These are phyloP conservation scores for Eupsilia transversa DNA, from an alignment of 2,888 invertebrate genomes.

Conservation along the genomic window DNA sequence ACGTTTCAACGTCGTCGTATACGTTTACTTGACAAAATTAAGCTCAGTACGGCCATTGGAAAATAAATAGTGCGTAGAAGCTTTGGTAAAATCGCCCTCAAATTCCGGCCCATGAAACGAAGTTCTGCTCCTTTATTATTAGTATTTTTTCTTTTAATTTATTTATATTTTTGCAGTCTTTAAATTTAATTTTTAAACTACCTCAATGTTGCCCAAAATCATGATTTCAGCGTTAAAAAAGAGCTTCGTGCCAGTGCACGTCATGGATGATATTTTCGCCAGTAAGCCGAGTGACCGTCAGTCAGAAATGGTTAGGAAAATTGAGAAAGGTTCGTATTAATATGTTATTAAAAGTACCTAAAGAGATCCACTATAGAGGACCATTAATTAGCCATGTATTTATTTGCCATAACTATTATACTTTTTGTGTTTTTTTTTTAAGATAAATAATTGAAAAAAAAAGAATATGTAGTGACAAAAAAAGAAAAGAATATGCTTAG, in stretches of 20 bases:
- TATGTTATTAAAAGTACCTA: background rate
- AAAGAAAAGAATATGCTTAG: background rate
- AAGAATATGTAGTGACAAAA: background rate
- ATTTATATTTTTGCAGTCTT: background rate
- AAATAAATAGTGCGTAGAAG: background rate
- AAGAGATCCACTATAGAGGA: too few species aligned
- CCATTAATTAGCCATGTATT: background rate
- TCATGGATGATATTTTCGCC: conserved; percentile 13
- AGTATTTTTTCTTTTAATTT: background rate
- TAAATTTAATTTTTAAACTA: background rate
- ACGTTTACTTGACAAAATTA: background rate
- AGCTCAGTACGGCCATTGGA: background rate
- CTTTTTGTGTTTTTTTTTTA: too few species aligned
- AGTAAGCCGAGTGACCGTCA: background rate
- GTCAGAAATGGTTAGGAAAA: conserved; percentile 25
- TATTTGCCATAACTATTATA: too few species aligned
- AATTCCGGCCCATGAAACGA: background rate
- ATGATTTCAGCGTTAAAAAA: conserved; percentile 36
- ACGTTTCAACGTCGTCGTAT: background rate
- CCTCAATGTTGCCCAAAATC: background rate
- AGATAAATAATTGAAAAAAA: too few species aligned
- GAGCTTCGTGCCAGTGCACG: conserved; percentile 9
- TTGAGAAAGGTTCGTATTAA: conserved; percentile 44
- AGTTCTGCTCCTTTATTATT: too few species aligned
- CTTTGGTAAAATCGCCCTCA: background rate